Conservation (phyloP, 2,888 invertebrate genomes). For the Keiferia lycopersicella region DNA sequence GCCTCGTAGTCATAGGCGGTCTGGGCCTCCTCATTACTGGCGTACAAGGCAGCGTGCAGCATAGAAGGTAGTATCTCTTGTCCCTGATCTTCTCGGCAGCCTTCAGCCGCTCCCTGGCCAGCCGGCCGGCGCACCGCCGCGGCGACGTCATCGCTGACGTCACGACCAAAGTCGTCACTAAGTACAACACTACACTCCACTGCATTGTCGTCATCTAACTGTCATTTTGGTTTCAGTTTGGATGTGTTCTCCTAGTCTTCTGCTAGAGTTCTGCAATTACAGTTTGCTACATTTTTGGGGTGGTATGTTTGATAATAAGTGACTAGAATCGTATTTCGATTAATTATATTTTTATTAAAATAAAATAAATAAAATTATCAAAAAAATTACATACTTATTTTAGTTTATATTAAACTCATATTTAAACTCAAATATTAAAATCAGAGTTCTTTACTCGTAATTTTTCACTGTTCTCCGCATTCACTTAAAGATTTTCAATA, state of each 20-base stretch:
- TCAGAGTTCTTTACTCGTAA: not conserved
- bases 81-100: constrained; percentile 74
- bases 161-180: constrained; percentile 42
- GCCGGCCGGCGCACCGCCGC: constrained; percentile 65
- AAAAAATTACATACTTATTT: not conserved
- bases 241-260: not conserved
- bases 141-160: constrained; percentile 41
- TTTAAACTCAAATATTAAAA: no score
- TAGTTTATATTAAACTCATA: no score
- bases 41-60: constrained; percentile 64
- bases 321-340: constrained; percentile 9
- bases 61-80: constrained; percentile 66
- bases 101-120: constrained; percentile 69
- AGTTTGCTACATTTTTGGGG: constrained; percentile 1
- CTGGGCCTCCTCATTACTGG: constrained; percentile 47
- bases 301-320: not conserved
- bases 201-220: constrained; percentile 49
- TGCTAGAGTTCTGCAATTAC: not conserved
- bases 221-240: constrained; percentile 33
- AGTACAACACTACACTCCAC: constrained; percentile 43
- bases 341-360: no score
- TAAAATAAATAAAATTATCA: not conserved
- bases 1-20: constrained; percentile 49
- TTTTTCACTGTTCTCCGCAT: not conserved
- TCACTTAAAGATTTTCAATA: no score